These are phyloP conservation scores for Suillia variegata DNA, from an alignment of 2,888 invertebrate species.

Conservation along the genomic window DNA sequence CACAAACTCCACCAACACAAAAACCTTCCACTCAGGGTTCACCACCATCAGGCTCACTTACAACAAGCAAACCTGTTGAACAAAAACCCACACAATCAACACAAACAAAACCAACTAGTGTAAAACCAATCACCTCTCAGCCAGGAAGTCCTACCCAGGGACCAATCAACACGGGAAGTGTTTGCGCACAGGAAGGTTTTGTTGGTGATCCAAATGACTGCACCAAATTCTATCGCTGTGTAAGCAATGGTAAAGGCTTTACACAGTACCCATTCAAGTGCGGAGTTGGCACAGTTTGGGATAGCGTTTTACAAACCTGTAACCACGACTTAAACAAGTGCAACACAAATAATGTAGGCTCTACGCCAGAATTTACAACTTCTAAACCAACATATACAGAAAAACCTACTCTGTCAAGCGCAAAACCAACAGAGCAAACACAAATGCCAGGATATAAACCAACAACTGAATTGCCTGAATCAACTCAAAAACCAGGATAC, in stretches of 20 bases:
- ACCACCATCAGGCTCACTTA: slow-evolving; percentile 24
- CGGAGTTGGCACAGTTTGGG: slow-evolving; percentile 71
- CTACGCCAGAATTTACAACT: slow-evolving; percentile 9
- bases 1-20: neutral
- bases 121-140: slow-evolving; percentile 26
- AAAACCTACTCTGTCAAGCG: neutral
- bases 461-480: neutral
- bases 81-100: slow-evolving; percentile 25
- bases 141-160: slow-evolving; percentile 22
- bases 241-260: slow-evolving; percentile 66
- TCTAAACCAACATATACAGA: slow-evolving; percentile 14
- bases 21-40: slow-evolving; percentile 29
- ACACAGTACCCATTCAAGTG: slow-evolving; percentile 70
- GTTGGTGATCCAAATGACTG: slow-evolving; percentile 63
- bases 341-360: slow-evolving; percentile 27
- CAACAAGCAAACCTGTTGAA: slow-evolving; percentile 26
- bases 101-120: slow-evolving; percentile 26
- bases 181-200: slow-evolving; percentile 61
- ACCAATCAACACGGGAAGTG: slow-evolving; percentile 34
- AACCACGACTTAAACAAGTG: slow-evolving; percentile 54
- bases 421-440: slow-evolving; percentile 8
- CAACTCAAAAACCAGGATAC: slow-evolving; percentile 18
- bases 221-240: slow-evolving; percentile 72
- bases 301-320: slow-evolving; percentile 60
- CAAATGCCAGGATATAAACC: slow-evolving; percentile 7